These are phyloP conservation scores for Pseudolaguvia tuberculata DNA, from an alignment of 2,113 vertebrate genomes.

Conservation along the genomic window DNA sequence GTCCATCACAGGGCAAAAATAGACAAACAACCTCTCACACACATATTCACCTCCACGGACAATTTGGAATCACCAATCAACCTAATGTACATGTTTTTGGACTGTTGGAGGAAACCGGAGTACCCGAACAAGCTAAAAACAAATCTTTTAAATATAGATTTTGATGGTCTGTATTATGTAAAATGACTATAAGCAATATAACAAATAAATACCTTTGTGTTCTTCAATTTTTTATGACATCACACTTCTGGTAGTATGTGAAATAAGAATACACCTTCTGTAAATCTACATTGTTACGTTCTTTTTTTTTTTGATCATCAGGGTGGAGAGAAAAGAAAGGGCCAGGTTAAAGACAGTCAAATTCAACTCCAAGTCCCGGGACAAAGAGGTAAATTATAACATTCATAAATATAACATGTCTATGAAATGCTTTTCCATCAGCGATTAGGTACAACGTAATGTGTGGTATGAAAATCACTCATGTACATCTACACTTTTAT, in stretches of 20 bases:
- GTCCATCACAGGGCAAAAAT: no score
- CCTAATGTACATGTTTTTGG: no score
- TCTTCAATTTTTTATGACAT: no score
- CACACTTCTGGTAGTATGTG: not conserved
- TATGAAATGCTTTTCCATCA: not conserved
- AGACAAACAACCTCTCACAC: no score
- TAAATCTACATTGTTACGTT: not conserved
- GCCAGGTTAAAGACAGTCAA: conserved; percentile 91
- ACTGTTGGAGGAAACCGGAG: no score
- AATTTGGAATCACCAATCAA: no score
- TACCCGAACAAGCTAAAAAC: no score
- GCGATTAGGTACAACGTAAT: not conserved
- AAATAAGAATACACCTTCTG: not conserved
- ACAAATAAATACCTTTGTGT: no score
- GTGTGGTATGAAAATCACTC: not conserved
- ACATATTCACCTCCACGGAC: no score
- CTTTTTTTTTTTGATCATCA: conserved; percentile 52
- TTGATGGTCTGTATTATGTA: no score
- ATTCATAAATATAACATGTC: not conserved
- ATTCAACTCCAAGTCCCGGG: conserved; percentile 85
- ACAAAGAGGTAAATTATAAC: conserved; percentile 84
- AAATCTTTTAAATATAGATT: no score
- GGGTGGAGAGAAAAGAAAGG: conserved; percentile 93
- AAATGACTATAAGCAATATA: no score
- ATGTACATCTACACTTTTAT: conserved; percentile 10